Base-by-base conservation (phyloP, 2,888 invertebrate genomes). In the Antheraea assamensis region DNA sequence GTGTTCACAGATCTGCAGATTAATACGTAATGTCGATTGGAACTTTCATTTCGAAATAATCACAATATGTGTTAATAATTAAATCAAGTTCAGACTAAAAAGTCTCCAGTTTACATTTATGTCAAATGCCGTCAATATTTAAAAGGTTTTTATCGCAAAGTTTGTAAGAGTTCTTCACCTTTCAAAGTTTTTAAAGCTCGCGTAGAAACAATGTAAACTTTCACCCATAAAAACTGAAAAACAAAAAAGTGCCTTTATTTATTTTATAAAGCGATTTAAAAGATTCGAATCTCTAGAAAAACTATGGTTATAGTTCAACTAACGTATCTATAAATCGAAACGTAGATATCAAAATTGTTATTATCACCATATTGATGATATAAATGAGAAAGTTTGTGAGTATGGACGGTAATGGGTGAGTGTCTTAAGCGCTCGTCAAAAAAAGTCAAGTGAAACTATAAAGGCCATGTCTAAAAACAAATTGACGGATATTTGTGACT, bases 161-260 rank as follows among this genome's bases (percentile, higher is more conserved):
- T 71, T 52, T 35, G 66, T 52, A 31, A 55, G 42, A 71, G 71
- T 55, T 68, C 71, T 55, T 68, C 71, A 71, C 74, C 71, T 74
- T 77, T 72, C 27, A 52, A 52, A 74, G 74, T 72, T 74, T 58
- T 73, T 75, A 79, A 76, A 75, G 76, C 76, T 76, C 74, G 74
- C 75, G 79, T 76, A 79, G 82, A 82, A 81, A 85, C 81, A 85
- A 85, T 82, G 82, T 82, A 78, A 84, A 86, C 74, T 86, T 86
- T 81, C 75, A 74, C 77, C 55, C 82, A 78, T 85, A 82, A 86
- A 85, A 82, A 80, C 79, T 79, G 72, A 74, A 82, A 84, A 76
- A 13, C 58, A 58, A 58, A 55, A n/a, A n/a, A 85, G 85, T 80
- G 86, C 83, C 86, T 86, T 80, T 81, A 83, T 83, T 82, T 82